Conservation (phyloP, 2,113 vertebrate species). For the Ariopsis seemanni region DNA sequence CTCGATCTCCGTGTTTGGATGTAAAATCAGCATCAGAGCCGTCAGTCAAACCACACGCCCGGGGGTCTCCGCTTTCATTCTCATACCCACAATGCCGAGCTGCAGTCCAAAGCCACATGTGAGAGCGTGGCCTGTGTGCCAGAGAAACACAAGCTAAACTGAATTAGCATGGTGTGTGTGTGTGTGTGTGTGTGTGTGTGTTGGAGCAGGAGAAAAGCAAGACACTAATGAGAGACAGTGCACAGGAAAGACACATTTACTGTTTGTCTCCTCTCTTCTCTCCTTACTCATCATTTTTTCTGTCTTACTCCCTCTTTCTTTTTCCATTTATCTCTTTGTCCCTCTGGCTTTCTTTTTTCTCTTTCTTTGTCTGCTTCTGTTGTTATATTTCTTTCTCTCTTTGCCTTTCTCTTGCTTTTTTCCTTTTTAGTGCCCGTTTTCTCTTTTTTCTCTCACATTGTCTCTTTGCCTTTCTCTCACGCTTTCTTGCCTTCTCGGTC, state of each 20-base stretch:
- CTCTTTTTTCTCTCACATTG: not conserved
- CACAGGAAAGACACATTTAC: not conserved
- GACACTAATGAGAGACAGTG: slow-evolving; percentile 11
- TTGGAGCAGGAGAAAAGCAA: not conserved
- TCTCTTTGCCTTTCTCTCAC: slow-evolving; percentile 10
- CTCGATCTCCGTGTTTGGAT: not conserved
- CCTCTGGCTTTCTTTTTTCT: not conserved
- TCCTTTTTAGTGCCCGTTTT: slow-evolving; percentile 23
- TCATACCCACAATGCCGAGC: slow-evolving; percentile 11
- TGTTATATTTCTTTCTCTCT: slow-evolving; percentile 68
- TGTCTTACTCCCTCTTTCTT: not conserved
- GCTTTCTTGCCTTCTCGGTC: not conserved
- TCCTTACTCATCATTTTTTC: not conserved
- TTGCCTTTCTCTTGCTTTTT: slow-evolving; percentile 49
- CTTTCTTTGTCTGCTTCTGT: slow-evolving; percentile 46
- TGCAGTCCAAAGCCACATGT: slow-evolving; percentile 39
- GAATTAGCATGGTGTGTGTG: slow-evolving; percentile 4
- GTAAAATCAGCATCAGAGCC: slow-evolving; percentile 5
- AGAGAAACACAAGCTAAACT: slow-evolving; percentile 39
- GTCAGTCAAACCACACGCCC: slow-evolving; percentile 29
- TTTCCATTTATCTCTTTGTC: not conserved
- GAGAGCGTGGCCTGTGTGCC: not conserved
- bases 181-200: too few species aligned
- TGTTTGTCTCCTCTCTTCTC: not conserved
- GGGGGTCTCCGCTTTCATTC: not conserved